Conservation (phyloP, 2,888 invertebrate genomes). For the Trissolcus brochymenae region DNA sequence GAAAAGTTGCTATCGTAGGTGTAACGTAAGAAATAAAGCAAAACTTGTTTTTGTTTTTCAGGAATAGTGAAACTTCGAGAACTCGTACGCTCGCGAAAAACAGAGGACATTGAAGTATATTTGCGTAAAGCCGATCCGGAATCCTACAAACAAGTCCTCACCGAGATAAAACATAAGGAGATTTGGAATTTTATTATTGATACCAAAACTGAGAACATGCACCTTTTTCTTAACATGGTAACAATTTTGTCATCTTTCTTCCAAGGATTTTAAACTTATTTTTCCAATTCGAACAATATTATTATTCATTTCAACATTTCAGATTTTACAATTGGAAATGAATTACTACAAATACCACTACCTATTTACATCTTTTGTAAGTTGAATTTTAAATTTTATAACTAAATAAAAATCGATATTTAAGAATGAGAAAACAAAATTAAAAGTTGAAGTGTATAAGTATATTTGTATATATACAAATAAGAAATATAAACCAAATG, state of each 20-base stretch:
- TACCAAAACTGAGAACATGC: conserved; percentile 84
- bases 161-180: conserved; percentile 86
- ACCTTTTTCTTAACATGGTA: conserved; percentile 85
- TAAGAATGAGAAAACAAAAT: neutral
- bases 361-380: conserved; percentile 84
- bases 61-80: conserved; percentile 85
- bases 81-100: conserved; percentile 81
- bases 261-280: neutral
- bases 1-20: too few species aligned
- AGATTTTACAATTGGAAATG: conserved; percentile 90
- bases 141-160: conserved; percentile 82
- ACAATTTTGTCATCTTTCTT: conserved; percentile 64
- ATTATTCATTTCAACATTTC: conserved; percentile 52
- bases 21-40: neutral
- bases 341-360: conserved; percentile 91
- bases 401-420: neutral
- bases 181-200: conserved; percentile 88
- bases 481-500: neutral
- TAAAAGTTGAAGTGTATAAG: neutral
- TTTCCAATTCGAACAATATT: too few species aligned
- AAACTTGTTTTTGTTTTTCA: conserved; percentile 69
- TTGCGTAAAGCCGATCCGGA: conserved; percentile 82
- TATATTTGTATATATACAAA: too few species aligned
- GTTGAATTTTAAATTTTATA: conserved; percentile 61
- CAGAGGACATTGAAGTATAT: conserved; percentile 82